Evolutionary conservation across 1,140 invertebrate genomes (phyloP), one percentile per base, ranked within the genome.

Genomic region (Drosophila lowei): DNA sequence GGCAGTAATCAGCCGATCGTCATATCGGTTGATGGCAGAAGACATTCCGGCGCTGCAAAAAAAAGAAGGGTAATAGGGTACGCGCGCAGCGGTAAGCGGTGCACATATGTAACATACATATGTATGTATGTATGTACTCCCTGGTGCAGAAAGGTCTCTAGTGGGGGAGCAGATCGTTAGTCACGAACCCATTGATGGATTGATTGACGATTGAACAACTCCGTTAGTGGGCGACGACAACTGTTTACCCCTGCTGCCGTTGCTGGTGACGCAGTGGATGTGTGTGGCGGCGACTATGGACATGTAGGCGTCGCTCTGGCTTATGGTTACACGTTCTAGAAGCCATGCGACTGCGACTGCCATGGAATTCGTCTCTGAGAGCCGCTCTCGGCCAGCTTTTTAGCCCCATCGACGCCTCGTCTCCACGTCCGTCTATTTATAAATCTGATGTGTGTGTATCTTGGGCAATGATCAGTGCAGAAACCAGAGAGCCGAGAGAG

Each of bases 361-460:
- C 52, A 50, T 59, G 77, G 81, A 80, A 86, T 85, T 61, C 59
- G 53, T 75, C 43, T 72, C 43, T n/a, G 47, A 66, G 49, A 61
- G 50, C 23, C 52, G 16, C 55, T 77, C 54, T 57, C 52, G 9
- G 52, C 61, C 72, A 54, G 43, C 66, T 70, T 72, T 66, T 53
- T 57, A 13, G 18, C 49, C 23, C 41, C 34, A 38, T 38, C 34
- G 42, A 44, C 49, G 54, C 42, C 57, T 57, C 48, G 44, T 72
- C 68, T 38, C 53, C 43, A 21, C 28, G 49, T 54, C 46, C 75
- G 64, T 79, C 80, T 86, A 86, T 86, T 88, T 78, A 81, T 86
- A 86, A 88, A 68, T 86, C 81, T 86, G 81, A 86, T 86, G 81
- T 88, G 73, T 86, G 70, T 81, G 67, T 72, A 85, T 79, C 72